Evolutionary conservation across 2,888 invertebrate species (phyloP).

Genomic region (Caenorhabditis wallacei): DNA sequence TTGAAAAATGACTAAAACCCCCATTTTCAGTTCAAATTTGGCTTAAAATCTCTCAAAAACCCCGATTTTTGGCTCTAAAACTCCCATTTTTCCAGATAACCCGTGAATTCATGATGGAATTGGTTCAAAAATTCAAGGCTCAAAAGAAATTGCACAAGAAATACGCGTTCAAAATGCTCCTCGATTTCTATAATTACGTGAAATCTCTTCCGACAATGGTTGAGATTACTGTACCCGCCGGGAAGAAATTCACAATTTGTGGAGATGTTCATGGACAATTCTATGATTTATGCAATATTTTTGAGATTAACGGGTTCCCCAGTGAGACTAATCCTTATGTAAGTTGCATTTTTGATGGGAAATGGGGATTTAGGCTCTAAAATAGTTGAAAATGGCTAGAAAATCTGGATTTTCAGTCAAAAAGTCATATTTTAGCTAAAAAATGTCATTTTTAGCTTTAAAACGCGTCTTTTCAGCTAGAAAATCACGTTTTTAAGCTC

Average conservation of each 20-base stretch:
- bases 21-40: no score
- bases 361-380: background rate
- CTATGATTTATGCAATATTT: slow-evolving; percentile 98
- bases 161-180: slow-evolving; percentile 97
- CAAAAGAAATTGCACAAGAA: slow-evolving; percentile 96
- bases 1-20: no score
- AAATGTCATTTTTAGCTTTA: background rate
- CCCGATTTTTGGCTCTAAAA: no score
- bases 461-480: background rate
- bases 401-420: background rate
- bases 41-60: no score
- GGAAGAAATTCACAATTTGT: slow-evolving; percentile 93
- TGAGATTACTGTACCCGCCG: slow-evolving; percentile 88
- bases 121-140: slow-evolving; percentile 93
- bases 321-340: slow-evolving; percentile 95
- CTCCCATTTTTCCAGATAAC: slow-evolving; percentile 88
- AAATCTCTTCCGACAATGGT: slow-evolving; percentile 90
- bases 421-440: background rate
- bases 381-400: background rate
- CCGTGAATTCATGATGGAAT: slow-evolving; percentile 91
- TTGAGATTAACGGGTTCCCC: slow-evolving; percentile 96
- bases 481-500: background rate
- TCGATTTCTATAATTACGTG: slow-evolving; percentile 90
- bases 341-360: no score
- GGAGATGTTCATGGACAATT: slow-evolving; percentile 99